Conservation (phyloP, 2,797 vertebrate genomes). For the Pagetopsis macropterus region DNA sequence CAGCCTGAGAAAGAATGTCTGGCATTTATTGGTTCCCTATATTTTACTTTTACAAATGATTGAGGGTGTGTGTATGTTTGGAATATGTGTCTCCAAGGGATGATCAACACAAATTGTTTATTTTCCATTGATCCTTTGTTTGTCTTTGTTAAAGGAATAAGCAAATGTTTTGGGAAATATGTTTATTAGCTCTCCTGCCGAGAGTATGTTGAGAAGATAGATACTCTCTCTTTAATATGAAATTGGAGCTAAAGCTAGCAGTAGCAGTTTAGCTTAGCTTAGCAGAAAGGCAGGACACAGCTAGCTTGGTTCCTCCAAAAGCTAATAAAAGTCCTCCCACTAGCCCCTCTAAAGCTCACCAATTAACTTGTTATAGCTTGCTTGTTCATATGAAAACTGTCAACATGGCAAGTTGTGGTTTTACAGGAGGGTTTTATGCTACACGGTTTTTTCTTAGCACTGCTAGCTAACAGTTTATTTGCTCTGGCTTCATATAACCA, state of each 20-base stretch:
- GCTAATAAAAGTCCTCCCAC: neutral
- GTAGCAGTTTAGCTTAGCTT: neutral
- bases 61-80: constrained; percentile 53
- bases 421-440: constrained; percentile 1
- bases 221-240: constrained; percentile 3
- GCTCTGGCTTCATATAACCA: neutral
- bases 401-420: neutral
- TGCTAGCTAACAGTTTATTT: neutral
- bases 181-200: neutral
- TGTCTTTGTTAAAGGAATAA: neutral
- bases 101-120: constrained; percentile 42
- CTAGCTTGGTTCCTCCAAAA: neutral
- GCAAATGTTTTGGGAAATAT: constrained; percentile 2
- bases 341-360: neutral
- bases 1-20: constrained; percentile 76
- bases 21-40: constrained; percentile 71
- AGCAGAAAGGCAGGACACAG: constrained; percentile 9
- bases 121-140: constrained; percentile 15
- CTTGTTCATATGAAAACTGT: neutral
- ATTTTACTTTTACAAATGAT: constrained; percentile 66
- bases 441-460: neutral
- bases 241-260: neutral
- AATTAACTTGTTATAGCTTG: neutral
- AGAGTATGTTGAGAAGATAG: constrained; percentile 9
- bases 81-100: constrained; percentile 44